Base-by-base conservation (phyloP, 2,113 vertebrate species). In the Cacatua alba region DNA sequence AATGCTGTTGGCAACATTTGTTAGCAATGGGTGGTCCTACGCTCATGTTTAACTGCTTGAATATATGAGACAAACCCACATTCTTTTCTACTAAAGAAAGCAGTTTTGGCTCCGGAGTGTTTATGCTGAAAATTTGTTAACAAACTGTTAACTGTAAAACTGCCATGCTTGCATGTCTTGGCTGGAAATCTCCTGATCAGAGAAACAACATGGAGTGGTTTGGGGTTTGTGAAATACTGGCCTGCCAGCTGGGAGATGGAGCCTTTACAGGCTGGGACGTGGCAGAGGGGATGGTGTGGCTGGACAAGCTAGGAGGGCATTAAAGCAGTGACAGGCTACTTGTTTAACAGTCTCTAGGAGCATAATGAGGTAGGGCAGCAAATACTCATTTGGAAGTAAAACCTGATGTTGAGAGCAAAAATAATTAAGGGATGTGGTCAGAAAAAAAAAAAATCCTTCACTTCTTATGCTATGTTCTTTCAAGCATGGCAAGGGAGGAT, bases 331-430 rank as follows among this genome's bases (percentile, higher is more conserved):
- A 83, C 74, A 62, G 11, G 21, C 67, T 82, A 43, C 60, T 90
- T 33, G 41, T 26, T 88, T 81, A 90, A 90, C 75, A 68, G 15
- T 35, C 64, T 37, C 59, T 67, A 53, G 64, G 31, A 90, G n/a
- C 72, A 49, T 57, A 71, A 92, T 68, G 63, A 96, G 51, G 78
- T 59, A 25, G 1, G 53, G 69, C 69, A 90, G 35, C 4, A 8
- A 85, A 79, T 82, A 69, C 39, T 84, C 70, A 85, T 85, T 94
- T 91, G 74, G 62, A 94, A 68, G n/a, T 87, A 94, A 95, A 86
- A 87, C 23, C 16, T 91, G n/a, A 89, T 57, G 48, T 79, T 71
- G 69, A 94, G 83, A 92, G 79, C 33, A 87, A 86, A 94, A 95
- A 84, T 84, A 91, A 92, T 86, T 81, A 89, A 65, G 65, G 81